Conservation (phyloP, 2,888 invertebrate species). For the Pinctada fucata region DNA sequence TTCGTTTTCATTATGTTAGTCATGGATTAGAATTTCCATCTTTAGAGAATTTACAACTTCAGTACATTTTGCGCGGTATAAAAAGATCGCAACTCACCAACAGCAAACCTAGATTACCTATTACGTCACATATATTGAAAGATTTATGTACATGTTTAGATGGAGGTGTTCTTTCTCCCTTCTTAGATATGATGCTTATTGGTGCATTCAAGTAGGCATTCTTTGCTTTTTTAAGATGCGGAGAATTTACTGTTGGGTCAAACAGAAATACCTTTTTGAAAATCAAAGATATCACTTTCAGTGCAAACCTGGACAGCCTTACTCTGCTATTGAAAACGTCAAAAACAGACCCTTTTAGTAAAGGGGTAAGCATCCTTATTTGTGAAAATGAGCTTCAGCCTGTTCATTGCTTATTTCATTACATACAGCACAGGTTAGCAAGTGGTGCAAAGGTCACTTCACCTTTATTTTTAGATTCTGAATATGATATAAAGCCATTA, state of each 20-base stretch:
- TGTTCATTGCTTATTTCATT: too few species aligned
- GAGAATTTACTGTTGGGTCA: constrained; percentile 29
- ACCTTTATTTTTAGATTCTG: background rate
- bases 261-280: too few species aligned
- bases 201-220: constrained; percentile 28
- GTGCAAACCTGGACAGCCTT: too few species aligned
- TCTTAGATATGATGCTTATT: constrained; percentile 2
- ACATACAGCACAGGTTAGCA: too few species aligned
- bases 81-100: background rate
- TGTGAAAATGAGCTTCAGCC: constrained; percentile 6
- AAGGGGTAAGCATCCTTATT: constrained; percentile 20
- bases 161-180: background rate
- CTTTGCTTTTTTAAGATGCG: too few species aligned
- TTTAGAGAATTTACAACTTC: background rate
- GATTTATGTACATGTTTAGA: background rate
- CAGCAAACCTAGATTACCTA: background rate
- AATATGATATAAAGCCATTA: background rate
- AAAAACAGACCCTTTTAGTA: constrained; percentile 32
- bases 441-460: too few species aligned
- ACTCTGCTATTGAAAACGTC: constrained; percentile 14
- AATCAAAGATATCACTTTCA: too few species aligned
- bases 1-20: constrained; percentile 7
- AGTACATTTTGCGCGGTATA: background rate
- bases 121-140: constrained; percentile 1
- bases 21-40: background rate